Percentiles rank a stretch among this genome's conserved stretches.
These are phyloP conservation scores for Nasua narica DNA, from an alignment of 2,797 vertebrate genomes.

Conservation along the genomic window DNA sequence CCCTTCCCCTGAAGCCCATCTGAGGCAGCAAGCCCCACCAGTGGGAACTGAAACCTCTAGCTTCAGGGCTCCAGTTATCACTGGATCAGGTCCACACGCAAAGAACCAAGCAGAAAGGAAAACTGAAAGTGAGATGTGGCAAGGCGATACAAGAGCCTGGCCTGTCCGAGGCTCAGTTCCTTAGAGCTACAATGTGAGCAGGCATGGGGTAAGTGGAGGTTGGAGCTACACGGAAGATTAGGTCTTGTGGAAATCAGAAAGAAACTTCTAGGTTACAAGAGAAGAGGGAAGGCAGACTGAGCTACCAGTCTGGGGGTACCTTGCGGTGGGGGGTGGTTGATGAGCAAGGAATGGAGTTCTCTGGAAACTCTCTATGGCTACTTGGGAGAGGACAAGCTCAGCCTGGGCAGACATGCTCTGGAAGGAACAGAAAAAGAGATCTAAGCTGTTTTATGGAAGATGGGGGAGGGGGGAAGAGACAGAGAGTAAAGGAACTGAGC, in stretches of 20 bases:
- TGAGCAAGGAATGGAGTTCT: background rate
- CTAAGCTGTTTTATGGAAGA: background rate
- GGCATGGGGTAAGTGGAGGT: background rate
- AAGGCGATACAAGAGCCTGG: conserved; percentile 69
- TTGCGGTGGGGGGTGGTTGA: background rate
- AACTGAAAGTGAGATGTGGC: conserved; percentile 81
- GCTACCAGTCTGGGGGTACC: background rate
- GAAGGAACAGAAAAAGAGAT: conserved; percentile 13
- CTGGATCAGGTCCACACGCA: conserved; percentile 77
- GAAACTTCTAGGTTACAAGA: background rate
- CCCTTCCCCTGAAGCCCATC: conserved; percentile 58
- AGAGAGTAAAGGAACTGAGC: conserved; percentile 15
- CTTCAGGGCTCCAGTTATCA: conserved; percentile 73
- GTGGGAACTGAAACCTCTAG: conserved; percentile 83
- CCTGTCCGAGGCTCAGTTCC: conserved; percentile 78
- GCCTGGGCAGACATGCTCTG: background rate
- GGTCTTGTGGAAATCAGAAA: conserved; percentile 22
- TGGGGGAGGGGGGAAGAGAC: background rate
- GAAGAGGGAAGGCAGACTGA: background rate
- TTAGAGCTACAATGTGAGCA: conserved; percentile 42
- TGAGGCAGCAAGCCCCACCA: conserved; percentile 59
- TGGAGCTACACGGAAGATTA: background rate
- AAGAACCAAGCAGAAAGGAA: conserved; percentile 80
- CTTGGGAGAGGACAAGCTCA: background rate
- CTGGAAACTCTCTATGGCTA: background rate